Base-by-base conservation (phyloP, 2,113 vertebrate genomes). In the Myotis davidii region DNA sequence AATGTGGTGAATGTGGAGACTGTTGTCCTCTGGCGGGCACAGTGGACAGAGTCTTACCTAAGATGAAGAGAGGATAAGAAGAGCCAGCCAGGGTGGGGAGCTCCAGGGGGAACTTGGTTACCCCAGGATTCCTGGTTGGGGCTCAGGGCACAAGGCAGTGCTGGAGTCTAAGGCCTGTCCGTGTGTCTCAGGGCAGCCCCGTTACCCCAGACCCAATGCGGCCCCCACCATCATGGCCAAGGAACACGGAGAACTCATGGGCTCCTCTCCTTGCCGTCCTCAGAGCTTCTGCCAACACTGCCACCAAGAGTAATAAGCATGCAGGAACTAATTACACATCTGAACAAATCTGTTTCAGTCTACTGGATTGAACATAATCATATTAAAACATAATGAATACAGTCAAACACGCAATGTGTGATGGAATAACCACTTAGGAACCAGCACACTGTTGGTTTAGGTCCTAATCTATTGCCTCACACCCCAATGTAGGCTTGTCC, bases 371-470 rank as follows among this genome's bases (percentile, higher is more conserved):
- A 74, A 90, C 70, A 87, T 86, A 89, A 96, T 97, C 90, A 90
- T 92, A 96, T 97, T 97, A 97, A 95, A 97, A 94, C 90, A 81
- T 94, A 97, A 97, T 96, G 97, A 96, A 95, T 92, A 93, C 95
- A 90, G 93, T 91, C 77, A 88, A 85, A 92, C 32, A 54, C 79
- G 96, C 93, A 83, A 29, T 61, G 88, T 67, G 45, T 74, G 94
- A 64, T 90, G 83, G 85, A 91, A 54, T 37, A 73, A 67, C 67
- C 85, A 48, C 87, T 93, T 21, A 37, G 86, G 88, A 93, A 50
- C 52, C 14, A 1, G 67, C 39, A 59, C 59, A 1, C 23, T 61
- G 59, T 32, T 50, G 72, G 29, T 45, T 92, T 82, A 27, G 72
- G 27, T 78, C 64, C 89, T 73, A 0, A 85, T 79, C 88, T 27